These are phyloP conservation scores for Synanceia verrucosa DNA, from an alignment of 2,797 vertebrate genomes.

Conservation along the genomic window DNA sequence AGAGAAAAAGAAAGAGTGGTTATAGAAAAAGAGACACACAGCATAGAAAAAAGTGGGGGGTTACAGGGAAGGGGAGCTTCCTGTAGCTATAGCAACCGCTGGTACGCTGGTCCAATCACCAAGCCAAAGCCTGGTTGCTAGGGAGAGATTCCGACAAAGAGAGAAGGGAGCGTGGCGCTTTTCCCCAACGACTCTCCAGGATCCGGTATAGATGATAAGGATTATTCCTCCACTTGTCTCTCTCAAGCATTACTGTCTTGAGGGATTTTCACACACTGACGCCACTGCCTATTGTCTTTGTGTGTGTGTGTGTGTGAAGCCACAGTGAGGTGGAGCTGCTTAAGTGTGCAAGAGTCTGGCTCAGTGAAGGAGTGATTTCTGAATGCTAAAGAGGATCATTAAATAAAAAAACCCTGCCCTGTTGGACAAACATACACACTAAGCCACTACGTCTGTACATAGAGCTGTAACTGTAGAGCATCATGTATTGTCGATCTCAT, in stretches of 20 bases:
- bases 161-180: slow-evolving; percentile 57
- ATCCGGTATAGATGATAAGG: slow-evolving; percentile 64
- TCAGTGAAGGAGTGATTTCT: slow-evolving; percentile 34
- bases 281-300: slow-evolving; percentile 43
- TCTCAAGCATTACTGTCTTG: slow-evolving; percentile 33
- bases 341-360: slow-evolving; percentile 27
- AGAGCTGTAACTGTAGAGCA: not conserved
- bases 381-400: slow-evolving; percentile 40
- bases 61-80: slow-evolving; percentile 79
- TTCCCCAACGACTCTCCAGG: slow-evolving; percentile 56
- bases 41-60: slow-evolving; percentile 45
- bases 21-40: slow-evolving; percentile 56
- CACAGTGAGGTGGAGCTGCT: not conserved
- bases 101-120: slow-evolving; percentile 83
- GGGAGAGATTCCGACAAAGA: slow-evolving; percentile 80
- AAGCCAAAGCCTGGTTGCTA: slow-evolving; percentile 82
- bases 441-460: not conserved
- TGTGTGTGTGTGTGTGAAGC: slow-evolving; percentile 19
- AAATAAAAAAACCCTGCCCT: not conserved
- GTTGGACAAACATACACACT: slow-evolving; percentile 4
- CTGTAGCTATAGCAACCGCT: slow-evolving; percentile 85
- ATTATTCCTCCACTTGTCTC: slow-evolving; percentile 54
- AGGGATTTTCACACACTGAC: slow-evolving; percentile 37
- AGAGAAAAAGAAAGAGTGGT: slow-evolving; percentile 49
- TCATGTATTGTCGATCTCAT: not conserved